These are phyloP conservation scores for Brassicogethes aeneus DNA, from an alignment of 2,888 invertebrate species.

Conservation along the genomic window DNA sequence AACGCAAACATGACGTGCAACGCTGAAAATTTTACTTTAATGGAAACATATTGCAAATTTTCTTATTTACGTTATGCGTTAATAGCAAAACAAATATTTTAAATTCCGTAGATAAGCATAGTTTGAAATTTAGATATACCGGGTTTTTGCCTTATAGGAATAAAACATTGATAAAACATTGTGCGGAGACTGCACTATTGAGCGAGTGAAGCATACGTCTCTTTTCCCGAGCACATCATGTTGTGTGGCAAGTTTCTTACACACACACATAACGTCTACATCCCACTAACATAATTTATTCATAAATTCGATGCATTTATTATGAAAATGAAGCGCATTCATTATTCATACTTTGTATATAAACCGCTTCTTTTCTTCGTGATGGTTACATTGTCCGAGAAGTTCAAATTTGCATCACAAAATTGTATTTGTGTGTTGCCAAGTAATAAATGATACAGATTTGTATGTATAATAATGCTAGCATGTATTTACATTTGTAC, in stretches of 20 bases:
- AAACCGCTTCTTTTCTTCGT: slow-evolving; percentile 21
- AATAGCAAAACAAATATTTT: neutral
- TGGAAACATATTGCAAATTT: neutral
- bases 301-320: slow-evolving; percentile 31
- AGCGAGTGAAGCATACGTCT: too few species aligned
- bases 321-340: slow-evolving; percentile 28
- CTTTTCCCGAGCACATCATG: neutral
- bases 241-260: slow-evolving; percentile 1
- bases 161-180: neutral
- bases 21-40: too few species aligned
- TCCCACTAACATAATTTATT: slow-evolving; percentile 23
- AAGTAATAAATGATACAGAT: slow-evolving; percentile 29
- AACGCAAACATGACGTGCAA: too few species aligned
- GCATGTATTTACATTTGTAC: slow-evolving; percentile 28
- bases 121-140: neutral
- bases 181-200: neutral
- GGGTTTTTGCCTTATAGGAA: neutral
- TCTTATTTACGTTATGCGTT: neutral
- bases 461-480: slow-evolving; percentile 25
- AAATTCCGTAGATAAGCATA: neutral
- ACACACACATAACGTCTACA: slow-evolving; percentile 5
- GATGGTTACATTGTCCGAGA: slow-evolving; percentile 27
- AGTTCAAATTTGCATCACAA: slow-evolving; percentile 29
- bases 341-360: slow-evolving; percentile 28
- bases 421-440: slow-evolving; percentile 24